Conservation (phyloP, 2,113 vertebrate genomes). For the Sphaerodactylus townsendi region DNA sequence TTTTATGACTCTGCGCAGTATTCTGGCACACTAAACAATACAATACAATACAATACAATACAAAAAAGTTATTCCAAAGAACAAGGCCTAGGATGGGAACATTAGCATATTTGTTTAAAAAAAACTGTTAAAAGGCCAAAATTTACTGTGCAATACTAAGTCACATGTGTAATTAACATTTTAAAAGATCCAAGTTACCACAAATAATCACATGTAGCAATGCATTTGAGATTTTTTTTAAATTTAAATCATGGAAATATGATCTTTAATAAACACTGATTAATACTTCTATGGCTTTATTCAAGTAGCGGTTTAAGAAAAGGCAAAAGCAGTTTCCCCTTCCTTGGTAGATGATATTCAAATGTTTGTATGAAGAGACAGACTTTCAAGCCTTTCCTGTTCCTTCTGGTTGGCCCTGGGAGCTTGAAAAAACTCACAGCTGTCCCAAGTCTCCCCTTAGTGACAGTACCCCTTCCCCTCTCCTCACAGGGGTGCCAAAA, state of each 20-base stretch:
- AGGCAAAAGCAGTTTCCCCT: background rate
- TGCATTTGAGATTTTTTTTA: background rate
- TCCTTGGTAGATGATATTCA: too few species aligned
- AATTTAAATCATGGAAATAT: background rate
- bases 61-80: background rate
- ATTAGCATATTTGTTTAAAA: background rate
- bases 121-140: background rate
- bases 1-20: background rate
- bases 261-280: background rate
- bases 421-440: too few species aligned
- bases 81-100: background rate
- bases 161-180: background rate
- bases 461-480: too few species aligned
- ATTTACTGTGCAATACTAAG: background rate
- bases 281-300: background rate
- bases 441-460: too few species aligned
- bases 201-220: background rate
- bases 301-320: background rate
- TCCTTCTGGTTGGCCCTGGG: too few species aligned
- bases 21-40: background rate
- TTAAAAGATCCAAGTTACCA: background rate
- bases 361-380: background rate
- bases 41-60: too few species aligned
- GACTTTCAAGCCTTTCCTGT: background rate
- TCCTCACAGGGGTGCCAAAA: too few species aligned